Evolutionary conservation across 2,888 invertebrate species (phyloP).

Genomic region (Lucinisca nassula): DNA sequence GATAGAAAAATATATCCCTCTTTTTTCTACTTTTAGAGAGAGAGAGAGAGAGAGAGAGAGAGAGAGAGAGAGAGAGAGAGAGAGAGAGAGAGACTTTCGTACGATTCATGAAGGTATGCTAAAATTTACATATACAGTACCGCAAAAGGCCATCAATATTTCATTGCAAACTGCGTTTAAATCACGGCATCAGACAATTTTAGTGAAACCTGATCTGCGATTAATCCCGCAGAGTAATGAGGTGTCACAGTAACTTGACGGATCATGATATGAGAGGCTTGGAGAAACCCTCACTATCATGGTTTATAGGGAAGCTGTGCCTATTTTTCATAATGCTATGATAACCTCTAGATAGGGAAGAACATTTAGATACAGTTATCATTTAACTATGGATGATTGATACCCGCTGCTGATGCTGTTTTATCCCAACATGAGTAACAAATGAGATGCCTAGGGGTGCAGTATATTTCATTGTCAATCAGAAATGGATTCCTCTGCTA

Average conservation of each 20-base stretch:
- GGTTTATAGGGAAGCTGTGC: conserved; percentile 72
- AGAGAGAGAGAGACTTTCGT: conserved; percentile 73
- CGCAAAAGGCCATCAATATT: conserved; percentile 1
- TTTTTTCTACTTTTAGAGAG: too few relatives aligned
- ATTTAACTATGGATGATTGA: conserved; percentile 55
- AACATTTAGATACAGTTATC: conserved; percentile 72
- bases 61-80: conserved; percentile 44
- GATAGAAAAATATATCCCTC: too few relatives aligned
- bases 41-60: conserved; percentile 52
- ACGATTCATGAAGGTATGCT: too few relatives aligned
- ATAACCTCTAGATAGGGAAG: conserved; percentile 59
- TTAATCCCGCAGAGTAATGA: conserved; percentile 68
- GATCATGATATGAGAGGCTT: conserved; percentile 58
- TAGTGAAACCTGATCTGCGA: conserved; percentile 47
- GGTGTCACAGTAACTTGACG: conserved; percentile 64
- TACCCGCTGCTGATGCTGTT: conserved; percentile 50
- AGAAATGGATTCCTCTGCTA: too few relatives aligned
- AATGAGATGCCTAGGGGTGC: conserved; percentile 46
- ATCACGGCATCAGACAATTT: conserved; percentile 49
- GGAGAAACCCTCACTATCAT: conserved; percentile 62
- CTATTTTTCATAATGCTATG: conserved; percentile 70
- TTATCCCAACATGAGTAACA: conserved; percentile 38
- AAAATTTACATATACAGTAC: not conserved
- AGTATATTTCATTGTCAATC: not conserved
- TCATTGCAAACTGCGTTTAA: conserved; percentile 23